Conservation (phyloP, 2,113 vertebrate species). For the Elanoides forficatus region DNA sequence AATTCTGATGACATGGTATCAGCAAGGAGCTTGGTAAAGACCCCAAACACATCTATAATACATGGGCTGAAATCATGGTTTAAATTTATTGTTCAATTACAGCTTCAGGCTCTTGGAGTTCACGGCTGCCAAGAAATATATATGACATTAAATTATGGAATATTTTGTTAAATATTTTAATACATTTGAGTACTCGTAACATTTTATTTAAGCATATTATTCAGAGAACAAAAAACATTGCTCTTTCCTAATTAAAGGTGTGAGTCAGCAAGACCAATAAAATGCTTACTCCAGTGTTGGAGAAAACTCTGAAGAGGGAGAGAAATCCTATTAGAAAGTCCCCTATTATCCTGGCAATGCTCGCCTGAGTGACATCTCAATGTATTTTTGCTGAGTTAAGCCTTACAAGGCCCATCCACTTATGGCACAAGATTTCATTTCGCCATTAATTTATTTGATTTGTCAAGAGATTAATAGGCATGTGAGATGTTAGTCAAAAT, state of each 20-base stretch:
- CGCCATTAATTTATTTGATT: constrained; percentile 60
- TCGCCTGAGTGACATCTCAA: constrained; percentile 40
- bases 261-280: constrained; percentile 58
- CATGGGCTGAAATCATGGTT: constrained; percentile 25
- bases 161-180: constrained; percentile 64
- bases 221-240: constrained; percentile 59
- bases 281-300: constrained; percentile 24
- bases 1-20: constrained; percentile 20
- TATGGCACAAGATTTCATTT: constrained; percentile 53
- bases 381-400: constrained; percentile 63
- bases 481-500: constrained; percentile 37
- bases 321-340: constrained; percentile 39
- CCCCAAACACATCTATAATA: constrained; percentile 56
- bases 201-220: constrained; percentile 61
- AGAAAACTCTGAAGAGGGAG: constrained; percentile 32
- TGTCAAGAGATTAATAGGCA: constrained; percentile 47
- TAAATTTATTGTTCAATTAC: constrained; percentile 62
- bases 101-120: constrained; percentile 42
- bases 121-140: constrained; percentile 60
- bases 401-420: constrained; percentile 40
- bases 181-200: constrained; percentile 45
- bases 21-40: constrained; percentile 14
- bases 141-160: constrained; percentile 57
- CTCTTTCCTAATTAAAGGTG: constrained; percentile 65
- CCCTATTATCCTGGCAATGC: constrained; percentile 1